Percentiles rank a stretch among this genome's conserved stretches.
phyloP scores from a whole-genome alignment of 2,888 invertebrate species.

The Epinotia bilunana region DNA sequence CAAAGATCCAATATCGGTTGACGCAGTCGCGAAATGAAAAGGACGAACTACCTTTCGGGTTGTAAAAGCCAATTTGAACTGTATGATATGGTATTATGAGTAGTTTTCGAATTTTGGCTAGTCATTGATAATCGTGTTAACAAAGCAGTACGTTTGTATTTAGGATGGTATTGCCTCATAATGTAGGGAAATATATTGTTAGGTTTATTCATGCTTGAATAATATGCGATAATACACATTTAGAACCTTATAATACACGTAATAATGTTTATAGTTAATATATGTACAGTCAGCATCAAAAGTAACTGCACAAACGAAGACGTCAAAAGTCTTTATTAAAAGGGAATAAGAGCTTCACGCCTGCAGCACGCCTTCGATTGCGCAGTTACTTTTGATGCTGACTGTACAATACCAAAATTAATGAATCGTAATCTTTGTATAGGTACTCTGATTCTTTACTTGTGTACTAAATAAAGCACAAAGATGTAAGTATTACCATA shows the following conservation, averaged over 20 bases:
- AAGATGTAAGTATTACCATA: too few species aligned
- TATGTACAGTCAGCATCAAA: too few species aligned
- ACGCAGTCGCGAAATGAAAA: background rate
- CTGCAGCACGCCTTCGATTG: too few species aligned
- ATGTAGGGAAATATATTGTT: conserved; percentile 14
- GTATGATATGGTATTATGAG: conserved; percentile 6
- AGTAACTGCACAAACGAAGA: too few species aligned
- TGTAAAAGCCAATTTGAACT: conserved; percentile 9
- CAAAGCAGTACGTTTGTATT: conserved; percentile 9
- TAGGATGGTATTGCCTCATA: conserved; percentile 29
- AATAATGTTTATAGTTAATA: too few species aligned
- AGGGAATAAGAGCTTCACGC: too few species aligned
- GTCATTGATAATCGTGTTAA: conserved; percentile 17
- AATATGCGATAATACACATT: conserved; percentile 10
- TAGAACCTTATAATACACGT: conserved; percentile 1
- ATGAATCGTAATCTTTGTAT: background rate
- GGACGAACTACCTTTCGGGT: background rate
- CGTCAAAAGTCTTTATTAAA: too few species aligned
- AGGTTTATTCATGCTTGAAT: conserved; percentile 14
- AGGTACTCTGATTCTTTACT: background rate
- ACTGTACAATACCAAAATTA: too few species aligned
- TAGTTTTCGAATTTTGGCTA: background rate
- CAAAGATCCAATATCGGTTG: background rate
- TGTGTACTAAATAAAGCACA: background rate
- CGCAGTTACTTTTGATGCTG: too few species aligned